Percentiles rank a stretch among this genome's conserved stretches.
Conservation (phyloP, 2,797 vertebrate genomes). For the Pipistrellus nathusii region DNA sequence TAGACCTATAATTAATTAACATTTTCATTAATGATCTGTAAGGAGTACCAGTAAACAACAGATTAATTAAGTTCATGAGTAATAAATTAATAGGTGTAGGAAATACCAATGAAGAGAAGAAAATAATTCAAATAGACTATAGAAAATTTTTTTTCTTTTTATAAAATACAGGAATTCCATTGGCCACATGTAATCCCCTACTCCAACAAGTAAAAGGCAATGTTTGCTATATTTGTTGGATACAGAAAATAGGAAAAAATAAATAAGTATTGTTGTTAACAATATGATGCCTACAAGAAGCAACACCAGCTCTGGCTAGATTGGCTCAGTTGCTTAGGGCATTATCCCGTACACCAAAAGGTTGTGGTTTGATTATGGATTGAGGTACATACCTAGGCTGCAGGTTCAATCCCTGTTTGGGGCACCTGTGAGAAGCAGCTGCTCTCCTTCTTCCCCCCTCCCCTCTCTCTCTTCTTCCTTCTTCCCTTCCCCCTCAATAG, state of each 20-base stretch:
- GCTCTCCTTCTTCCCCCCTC: background rate
- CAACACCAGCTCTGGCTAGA: background rate
- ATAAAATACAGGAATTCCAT: conserved; percentile 17
- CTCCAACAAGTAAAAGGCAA: conserved; percentile 34
- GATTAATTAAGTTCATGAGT: conserved; percentile 68
- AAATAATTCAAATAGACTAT: conserved; percentile 63
- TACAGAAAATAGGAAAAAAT: conserved; percentile 29
- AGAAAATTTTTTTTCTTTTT: conserved; percentile 40
- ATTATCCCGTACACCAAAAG: background rate
- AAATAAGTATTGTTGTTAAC: conserved; percentile 11
- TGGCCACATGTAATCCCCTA: conserved; percentile 14
- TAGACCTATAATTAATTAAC: conserved; percentile 61
- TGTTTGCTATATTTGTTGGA: background rate
- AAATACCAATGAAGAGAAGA: conserved; percentile 60
- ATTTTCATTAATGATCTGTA: conserved; percentile 68
- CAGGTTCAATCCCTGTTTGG: background rate
- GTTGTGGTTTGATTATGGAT: background rate
- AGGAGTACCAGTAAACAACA: conserved; percentile 68
- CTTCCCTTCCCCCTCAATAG: background rate
- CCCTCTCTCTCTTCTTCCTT: too few species aligned
- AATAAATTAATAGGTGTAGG: conserved; percentile 64
- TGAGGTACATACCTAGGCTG: background rate
- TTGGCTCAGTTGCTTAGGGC: too few species aligned
- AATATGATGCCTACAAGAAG: background rate
- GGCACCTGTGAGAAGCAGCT: background rate